phyloP scores from a whole-genome alignment of 2,113 vertebrate genomes.

The Pteruthius melanotis region DNA sequence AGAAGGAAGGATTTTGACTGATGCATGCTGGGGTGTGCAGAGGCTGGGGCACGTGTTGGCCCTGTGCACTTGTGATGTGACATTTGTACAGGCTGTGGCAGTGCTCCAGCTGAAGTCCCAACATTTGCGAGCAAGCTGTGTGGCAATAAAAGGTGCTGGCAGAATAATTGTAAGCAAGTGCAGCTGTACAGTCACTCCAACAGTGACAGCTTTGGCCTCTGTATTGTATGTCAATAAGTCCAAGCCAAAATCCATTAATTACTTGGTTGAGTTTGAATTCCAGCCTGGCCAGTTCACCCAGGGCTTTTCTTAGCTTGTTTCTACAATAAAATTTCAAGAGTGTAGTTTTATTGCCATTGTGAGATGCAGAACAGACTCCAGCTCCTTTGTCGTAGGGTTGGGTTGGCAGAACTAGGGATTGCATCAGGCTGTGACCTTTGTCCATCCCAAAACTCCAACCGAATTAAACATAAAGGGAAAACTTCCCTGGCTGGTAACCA shows the following conservation, averaged over 20 bases:
- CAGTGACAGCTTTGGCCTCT: not conserved
- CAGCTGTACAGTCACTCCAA: not conserved
- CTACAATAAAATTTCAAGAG: not conserved
- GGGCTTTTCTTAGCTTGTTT: not conserved
- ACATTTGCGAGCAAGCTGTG: not conserved
- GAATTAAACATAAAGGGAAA: not conserved
- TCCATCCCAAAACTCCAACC: not conserved
- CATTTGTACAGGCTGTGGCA: not conserved
- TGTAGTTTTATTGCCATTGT: not conserved
- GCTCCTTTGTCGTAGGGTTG: not conserved
- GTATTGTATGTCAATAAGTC: not conserved
- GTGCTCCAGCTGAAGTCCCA: not conserved
- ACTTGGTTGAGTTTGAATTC: constrained; percentile 5
- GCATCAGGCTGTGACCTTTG: not conserved
- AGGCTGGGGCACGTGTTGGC: fast-evolving
- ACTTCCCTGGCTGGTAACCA: not conserved
- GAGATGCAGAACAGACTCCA: not conserved
- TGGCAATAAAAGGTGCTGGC: not conserved
- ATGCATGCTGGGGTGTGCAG: fast-evolving
- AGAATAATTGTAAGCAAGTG: not conserved
- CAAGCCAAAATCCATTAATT: constrained; percentile 20
- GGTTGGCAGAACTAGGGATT: not conserved
- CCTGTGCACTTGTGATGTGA: not conserved
- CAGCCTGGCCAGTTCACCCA: not conserved
- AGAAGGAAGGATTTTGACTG: not conserved